Percentiles rank a stretch among this genome's conserved stretches.
Evolutionary conservation across 37 sponge, comb jelly and placozoan species (phyloP).

Genomic region (Beroe forskalii): DNA sequence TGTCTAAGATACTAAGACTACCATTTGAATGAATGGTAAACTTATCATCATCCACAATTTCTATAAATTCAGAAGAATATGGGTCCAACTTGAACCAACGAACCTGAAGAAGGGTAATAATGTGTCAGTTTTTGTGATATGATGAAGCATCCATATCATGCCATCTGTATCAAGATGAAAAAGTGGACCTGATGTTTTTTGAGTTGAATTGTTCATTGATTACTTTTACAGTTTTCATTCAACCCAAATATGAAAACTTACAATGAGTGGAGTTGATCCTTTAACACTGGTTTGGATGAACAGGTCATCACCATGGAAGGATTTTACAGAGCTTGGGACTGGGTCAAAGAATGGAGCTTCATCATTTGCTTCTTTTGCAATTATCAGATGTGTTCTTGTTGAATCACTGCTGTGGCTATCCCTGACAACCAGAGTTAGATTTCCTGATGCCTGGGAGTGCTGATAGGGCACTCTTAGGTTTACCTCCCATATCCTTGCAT

Average conservation of each 20-base stretch:
- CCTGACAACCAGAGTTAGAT: neutral
- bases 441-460: neutral
- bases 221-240: too few relatives aligned
- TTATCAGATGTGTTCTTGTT: neutral
- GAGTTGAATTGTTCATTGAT: too few relatives aligned
- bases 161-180: too few relatives aligned
- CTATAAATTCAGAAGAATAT: neutral
- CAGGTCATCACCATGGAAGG: neutral
- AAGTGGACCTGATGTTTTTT: too few relatives aligned
- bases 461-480: too few relatives aligned
- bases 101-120: too few relatives aligned
- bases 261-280: neutral
- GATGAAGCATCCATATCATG: too few relatives aligned
- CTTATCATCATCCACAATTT: neutral
- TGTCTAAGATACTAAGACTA: neutral
- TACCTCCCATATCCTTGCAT: too few relatives aligned
- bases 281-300: neutral
- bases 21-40: neutral
- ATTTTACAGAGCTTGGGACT: neutral
- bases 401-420: neutral
- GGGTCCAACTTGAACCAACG: neutral
- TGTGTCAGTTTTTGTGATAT: too few relatives aligned
- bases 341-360: slow-evolving; percentile 29
- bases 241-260: too few relatives aligned
- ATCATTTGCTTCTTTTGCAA: neutral